These are phyloP conservation scores for Equus przewalskii DNA, from an alignment of 2,113 vertebrate genomes.

Conservation along the genomic window DNA sequence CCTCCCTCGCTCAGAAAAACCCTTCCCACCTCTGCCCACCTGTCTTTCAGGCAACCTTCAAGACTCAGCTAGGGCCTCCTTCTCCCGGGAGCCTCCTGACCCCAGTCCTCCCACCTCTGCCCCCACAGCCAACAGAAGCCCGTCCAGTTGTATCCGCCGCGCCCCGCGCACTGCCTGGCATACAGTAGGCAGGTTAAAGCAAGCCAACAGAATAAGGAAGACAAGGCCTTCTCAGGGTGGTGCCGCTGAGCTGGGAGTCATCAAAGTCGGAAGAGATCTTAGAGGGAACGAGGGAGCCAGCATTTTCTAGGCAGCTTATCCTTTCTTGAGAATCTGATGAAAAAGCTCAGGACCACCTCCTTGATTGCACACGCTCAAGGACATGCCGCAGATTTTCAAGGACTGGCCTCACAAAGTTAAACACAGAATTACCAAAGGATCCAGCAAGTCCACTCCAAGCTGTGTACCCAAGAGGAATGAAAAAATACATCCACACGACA, in stretches of 20 bases:
- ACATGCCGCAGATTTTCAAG: background rate
- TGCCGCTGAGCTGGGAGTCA: background rate
- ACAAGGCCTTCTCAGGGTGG: accelerated
- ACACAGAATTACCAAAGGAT: accelerated
- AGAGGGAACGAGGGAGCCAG: accelerated
- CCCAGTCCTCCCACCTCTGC: background rate
- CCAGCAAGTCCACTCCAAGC: background rate
- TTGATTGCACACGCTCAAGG: background rate
- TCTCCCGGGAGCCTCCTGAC: background rate
- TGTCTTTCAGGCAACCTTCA: background rate
- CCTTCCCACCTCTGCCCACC: background rate
- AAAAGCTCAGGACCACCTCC: background rate
- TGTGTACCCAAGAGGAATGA: background rate
- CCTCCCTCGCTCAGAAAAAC: background rate
- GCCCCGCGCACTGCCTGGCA: background rate
- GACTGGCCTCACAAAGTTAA: background rate
- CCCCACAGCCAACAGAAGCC: accelerated
- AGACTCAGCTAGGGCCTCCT: background rate
- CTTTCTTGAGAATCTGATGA: background rate
- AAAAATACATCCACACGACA: background rate
- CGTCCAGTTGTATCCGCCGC: accelerated
- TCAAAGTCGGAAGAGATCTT: background rate
- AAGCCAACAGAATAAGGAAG: background rate
- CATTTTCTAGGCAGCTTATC: background rate
- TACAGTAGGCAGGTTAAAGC: background rate